Evolutionary conservation across 92 coral and sea anemone species (phyloP).

Genomic region (Pocillopora meandrina): DNA sequence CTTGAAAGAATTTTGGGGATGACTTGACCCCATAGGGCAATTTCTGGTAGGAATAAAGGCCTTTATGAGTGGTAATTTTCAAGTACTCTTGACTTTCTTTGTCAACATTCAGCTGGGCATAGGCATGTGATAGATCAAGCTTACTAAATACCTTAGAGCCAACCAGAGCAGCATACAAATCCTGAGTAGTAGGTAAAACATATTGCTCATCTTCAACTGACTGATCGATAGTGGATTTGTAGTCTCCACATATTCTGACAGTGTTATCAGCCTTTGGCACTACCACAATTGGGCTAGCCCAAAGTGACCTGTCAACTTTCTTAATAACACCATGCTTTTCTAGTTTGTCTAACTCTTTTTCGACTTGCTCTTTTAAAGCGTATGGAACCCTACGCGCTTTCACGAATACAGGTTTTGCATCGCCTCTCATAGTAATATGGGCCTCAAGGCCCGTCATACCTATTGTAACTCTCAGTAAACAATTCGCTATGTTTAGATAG

Average conservation of each 20-base stretch:
- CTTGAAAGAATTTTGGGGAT: constrained; percentile 51
- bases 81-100: constrained; percentile 14
- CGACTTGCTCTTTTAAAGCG: constrained; percentile 11
- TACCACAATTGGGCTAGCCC: constrained; percentile 58
- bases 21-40: constrained; percentile 36
- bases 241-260: constrained; percentile 61
- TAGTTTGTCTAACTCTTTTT: constrained; percentile 26
- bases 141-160: no score
- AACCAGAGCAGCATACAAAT: constrained; percentile 47
- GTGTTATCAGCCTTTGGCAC: constrained; percentile 56
- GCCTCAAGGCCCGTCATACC: constrained; percentile 47
- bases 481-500: constrained; percentile 35
- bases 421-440: constrained; percentile 34
- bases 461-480: constrained; percentile 48
- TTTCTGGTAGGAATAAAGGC: constrained; percentile 46
- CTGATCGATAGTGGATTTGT: constrained; percentile 42
- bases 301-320: constrained; percentile 41
- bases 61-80: constrained; percentile 70
- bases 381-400: constrained; percentile 30
- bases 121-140: constrained; percentile 41
- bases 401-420: constrained; percentile 32
- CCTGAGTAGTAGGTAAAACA: constrained; percentile 54
- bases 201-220: constrained; percentile 40
- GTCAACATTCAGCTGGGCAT: constrained; percentile 35
- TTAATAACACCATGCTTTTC: constrained; percentile 53